Evolutionary conservation across 1,140 invertebrate species (phyloP).

Genomic region (Drosophila seguyi): DNA sequence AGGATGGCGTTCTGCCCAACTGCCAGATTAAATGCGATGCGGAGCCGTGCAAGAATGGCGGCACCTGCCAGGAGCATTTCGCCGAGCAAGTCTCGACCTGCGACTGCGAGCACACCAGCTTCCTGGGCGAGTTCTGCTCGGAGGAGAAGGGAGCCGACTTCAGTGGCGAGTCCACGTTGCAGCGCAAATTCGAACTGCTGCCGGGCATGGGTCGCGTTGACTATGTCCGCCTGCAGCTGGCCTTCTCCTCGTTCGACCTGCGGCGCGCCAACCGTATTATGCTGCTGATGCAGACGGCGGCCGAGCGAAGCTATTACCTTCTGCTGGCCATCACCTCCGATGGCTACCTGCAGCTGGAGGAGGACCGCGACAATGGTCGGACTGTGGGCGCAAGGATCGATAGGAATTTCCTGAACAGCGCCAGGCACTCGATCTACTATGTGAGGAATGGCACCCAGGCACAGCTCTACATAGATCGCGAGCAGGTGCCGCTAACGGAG

Average conservation of each 20-base stretch:
- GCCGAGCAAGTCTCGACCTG: slow-evolving; percentile 93
- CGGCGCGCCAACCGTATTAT: slow-evolving; percentile 91
- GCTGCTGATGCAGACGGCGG: slow-evolving; percentile 92
- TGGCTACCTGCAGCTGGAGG: slow-evolving; percentile 93
- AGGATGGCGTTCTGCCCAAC: slow-evolving; percentile 89
- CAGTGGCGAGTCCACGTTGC: slow-evolving; percentile 92
- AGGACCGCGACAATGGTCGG: slow-evolving; percentile 90
- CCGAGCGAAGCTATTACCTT: slow-evolving; percentile 93
- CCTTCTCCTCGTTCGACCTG: slow-evolving; percentile 92
- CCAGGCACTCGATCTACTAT: slow-evolving; percentile 94
- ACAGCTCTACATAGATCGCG: slow-evolving; percentile 90
- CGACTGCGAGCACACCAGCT: slow-evolving; percentile 95
- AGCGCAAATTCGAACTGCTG: slow-evolving; percentile 90
- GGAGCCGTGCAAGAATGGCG: slow-evolving; percentile 94
- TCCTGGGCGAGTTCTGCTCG: slow-evolving; percentile 91
- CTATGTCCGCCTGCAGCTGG: slow-evolving; percentile 91
- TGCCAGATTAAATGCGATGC: slow-evolving; percentile 96
- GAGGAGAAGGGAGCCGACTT: slow-evolving; percentile 95
- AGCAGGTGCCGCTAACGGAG: slow-evolving; percentile 89
- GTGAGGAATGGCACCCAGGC: slow-evolving; percentile 90
- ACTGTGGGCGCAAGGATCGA: slow-evolving; percentile 90
- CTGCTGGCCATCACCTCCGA: slow-evolving; percentile 92
- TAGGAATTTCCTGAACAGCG: slow-evolving; percentile 92
- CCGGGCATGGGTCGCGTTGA: slow-evolving; percentile 87
- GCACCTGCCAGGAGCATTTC: slow-evolving; percentile 95